These are phyloP conservation scores for Mesocentrotus franciscanus DNA, from an alignment of 53 echinoderm and acorn worm species.

Conservation along the genomic window DNA sequence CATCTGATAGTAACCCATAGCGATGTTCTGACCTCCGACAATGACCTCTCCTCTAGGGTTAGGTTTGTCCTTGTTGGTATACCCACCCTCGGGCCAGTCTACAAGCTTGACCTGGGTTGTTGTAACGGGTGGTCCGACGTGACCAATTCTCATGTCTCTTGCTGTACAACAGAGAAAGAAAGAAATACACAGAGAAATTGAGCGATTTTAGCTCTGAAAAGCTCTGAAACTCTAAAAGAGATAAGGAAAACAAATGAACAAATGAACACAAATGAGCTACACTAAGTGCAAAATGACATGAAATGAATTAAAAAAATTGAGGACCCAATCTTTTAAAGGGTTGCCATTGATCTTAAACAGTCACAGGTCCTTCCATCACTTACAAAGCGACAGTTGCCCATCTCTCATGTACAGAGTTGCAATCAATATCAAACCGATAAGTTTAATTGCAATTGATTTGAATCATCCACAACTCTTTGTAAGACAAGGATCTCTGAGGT, in stretches of 20 bases:
- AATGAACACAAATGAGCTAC: too few species aligned
- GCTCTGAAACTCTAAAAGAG: neutral
- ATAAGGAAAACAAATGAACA: neutral
- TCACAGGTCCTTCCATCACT: too few species aligned
- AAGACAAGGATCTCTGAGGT: too few species aligned
- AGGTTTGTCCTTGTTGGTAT: constrained; percentile 83
- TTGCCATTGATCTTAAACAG: too few species aligned
- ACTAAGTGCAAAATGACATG: neutral
- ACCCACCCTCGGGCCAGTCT: constrained; percentile 88
- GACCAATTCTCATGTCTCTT: constrained; percentile 75
- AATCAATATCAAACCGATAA: too few species aligned
- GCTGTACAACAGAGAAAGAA: constrained; percentile 60
- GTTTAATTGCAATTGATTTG: too few species aligned
- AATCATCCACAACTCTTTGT: too few species aligned
- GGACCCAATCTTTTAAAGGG: too few species aligned
- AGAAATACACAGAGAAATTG: neutral
- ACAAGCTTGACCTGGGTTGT: constrained; percentile 83
- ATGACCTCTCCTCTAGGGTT: constrained; percentile 90
- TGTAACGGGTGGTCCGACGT: constrained; percentile 85
- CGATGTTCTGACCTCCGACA: constrained; percentile 86
- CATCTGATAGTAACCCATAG: constrained; percentile 93
- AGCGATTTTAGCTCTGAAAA: neutral
- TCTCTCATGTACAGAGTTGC: too few species aligned
- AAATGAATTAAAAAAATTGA: neutral
- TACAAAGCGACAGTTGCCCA: too few species aligned